Conservation (phyloP, 1,140 invertebrate species). For the Littorina saxatilis region DNA sequence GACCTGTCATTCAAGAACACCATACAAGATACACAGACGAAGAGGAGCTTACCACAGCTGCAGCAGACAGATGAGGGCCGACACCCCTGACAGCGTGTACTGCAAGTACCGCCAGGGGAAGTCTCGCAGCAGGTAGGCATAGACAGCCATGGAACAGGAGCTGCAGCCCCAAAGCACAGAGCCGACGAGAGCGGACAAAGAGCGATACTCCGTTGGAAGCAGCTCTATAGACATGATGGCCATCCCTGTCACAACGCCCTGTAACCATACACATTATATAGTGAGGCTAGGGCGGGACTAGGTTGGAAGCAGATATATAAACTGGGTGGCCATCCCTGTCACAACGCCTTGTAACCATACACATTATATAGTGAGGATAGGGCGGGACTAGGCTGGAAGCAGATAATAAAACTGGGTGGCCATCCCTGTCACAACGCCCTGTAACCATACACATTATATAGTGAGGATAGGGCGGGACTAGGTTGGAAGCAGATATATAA, state of each 20-base stretch:
- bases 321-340: not conserved
- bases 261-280: not conserved
- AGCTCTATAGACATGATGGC: conserved; percentile 4
- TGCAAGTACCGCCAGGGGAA: not conserved
- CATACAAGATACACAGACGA: too few relatives aligned
- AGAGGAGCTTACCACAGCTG: too few relatives aligned
- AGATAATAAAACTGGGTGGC: not conserved
- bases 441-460: too few relatives aligned
- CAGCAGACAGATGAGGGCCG: too few relatives aligned
- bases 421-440: not conserved
- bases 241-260: not conserved
- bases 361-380: not conserved
- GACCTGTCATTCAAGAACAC: too few relatives aligned
- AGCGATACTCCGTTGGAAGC: not conserved
- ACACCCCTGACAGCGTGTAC: not conserved
- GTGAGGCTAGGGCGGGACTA: conserved; percentile 1
- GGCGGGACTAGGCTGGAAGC: not conserved
- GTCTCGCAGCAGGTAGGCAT: not conserved
- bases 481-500: too few relatives aligned
- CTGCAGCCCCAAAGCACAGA: not conserved
- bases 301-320: conserved; percentile 4
- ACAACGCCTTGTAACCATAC: not conserved
- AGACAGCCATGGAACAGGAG: not conserved
- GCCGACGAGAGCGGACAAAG: not conserved
- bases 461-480: too few relatives aligned